phyloP scores from a whole-genome alignment of 2,113 vertebrate species.

The Ranitomeya variabilis region DNA sequence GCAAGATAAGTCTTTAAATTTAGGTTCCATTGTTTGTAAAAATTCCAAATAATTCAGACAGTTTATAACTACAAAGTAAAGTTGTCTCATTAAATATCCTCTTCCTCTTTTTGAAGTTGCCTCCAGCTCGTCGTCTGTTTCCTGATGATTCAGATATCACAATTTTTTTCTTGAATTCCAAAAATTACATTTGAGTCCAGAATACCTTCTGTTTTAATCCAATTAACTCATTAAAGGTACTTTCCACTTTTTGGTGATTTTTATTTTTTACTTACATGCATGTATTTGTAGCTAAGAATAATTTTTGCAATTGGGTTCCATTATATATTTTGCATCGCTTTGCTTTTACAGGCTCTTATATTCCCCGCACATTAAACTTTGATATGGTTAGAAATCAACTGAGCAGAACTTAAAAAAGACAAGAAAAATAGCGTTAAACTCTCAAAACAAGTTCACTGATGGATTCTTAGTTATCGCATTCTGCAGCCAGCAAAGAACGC shows the following conservation, averaged over 20 bases:
- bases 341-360: no score
- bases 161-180: neutral
- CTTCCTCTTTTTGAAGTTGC: conserved; percentile 20
- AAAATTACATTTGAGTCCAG: neutral
- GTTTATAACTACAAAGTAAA: conserved; percentile 1
- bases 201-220: neutral
- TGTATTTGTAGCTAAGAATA: no score
- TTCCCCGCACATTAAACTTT: no score
- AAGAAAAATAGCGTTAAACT: no score
- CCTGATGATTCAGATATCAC: neutral
- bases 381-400: neutral
- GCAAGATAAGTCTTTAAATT: neutral
- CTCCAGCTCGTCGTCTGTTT: conserved; percentile 10
- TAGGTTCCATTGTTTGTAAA: neutral
- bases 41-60: neutral
- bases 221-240: no score
- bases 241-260: neutral
- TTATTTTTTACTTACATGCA: no score
- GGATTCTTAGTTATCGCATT: no score
- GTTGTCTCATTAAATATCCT: neutral
- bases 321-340: no score
- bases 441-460: no score
- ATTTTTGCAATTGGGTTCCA: no score
- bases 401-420: neutral
- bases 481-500: no score